Conservation (phyloP, 2,888 invertebrate genomes). For the Lysandra coridon region DNA sequence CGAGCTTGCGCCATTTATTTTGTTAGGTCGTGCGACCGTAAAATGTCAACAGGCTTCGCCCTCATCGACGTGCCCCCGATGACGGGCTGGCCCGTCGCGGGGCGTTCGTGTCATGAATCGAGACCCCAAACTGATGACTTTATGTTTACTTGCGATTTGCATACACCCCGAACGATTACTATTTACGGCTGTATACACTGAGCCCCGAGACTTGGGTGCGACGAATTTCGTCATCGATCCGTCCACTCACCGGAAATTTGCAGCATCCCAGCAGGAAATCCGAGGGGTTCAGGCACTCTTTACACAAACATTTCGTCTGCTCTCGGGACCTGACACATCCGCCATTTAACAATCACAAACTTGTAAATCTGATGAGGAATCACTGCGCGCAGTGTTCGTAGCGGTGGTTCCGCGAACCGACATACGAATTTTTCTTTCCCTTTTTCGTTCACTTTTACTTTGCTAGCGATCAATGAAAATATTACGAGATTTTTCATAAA, state of each 20-base stretch:
- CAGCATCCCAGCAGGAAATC: slow-evolving; percentile 60
- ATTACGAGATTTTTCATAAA: slow-evolving; percentile 38
- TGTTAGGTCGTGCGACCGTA: slow-evolving; percentile 41
- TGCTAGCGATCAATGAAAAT: background rate
- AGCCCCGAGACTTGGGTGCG: background rate
- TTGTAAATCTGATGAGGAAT: slow-evolving; percentile 55
- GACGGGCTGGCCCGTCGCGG: background rate
- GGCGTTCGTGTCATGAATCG: background rate
- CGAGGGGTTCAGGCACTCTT: slow-evolving; percentile 49
- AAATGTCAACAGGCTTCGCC: slow-evolving; percentile 70
- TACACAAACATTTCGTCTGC: slow-evolving; percentile 63
- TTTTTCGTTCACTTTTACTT: background rate
- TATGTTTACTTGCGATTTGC: background rate
- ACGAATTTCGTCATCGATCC: slow-evolving; percentile 10
- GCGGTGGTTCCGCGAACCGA: background rate
- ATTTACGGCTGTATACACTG: background rate
- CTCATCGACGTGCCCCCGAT: slow-evolving; percentile 59
- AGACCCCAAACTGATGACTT: background rate
- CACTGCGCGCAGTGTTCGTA: slow-evolving; percentile 42
- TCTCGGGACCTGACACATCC: slow-evolving; percentile 46
- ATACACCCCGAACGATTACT: background rate
- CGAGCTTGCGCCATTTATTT: slow-evolving; percentile 59
- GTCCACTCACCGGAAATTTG: slow-evolving; percentile 56
- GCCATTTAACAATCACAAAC: slow-evolving; percentile 65
- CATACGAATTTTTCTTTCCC: slow-evolving; percentile 32